Base-by-base conservation (phyloP, 2,797 vertebrate species). In the Toxotes lorentzi region DNA sequence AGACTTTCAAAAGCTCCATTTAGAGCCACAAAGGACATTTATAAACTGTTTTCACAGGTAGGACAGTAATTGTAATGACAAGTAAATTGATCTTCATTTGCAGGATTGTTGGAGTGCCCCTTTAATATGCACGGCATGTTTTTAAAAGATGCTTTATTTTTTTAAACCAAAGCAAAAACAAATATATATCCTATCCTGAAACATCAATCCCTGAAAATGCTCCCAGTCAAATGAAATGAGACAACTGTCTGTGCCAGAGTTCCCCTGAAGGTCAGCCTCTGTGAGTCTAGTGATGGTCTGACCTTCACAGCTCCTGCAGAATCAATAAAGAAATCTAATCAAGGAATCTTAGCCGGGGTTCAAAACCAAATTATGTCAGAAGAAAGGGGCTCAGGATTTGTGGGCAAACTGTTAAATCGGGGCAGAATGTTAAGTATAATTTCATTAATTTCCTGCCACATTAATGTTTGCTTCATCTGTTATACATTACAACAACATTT, bases 241-340 rank as follows among this genome's bases (percentile, higher is more conserved):
- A 78, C 75, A 69, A 82, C 60, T 68, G 72, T 85, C 73, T 78
- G 73, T 58, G 57, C 23, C 43, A 50, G 75, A 90, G 77, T 87
- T 87, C 56, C 73, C 61, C 41, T 90, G 89, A 94, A 94, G 89
- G 81, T 93, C 87, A 86, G 68, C 19, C 68, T 80, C 35, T 70
- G 35, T 16, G 82, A 90, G 83, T 85, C 84, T 83, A 87, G 80
- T 74, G 75, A 89, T 63, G 11, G 76, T 78, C 78, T 91, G 91
- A 93, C 91, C 92, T 94, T 94, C 86, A 88, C 64, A 51, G 78
- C 78, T 77, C 65, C 70, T 1, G 35, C 76, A 60, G 50, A 86
- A 94, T 93, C 91, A 85, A 94, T 94, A 79, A 70, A 81, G 64
- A 86, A 93, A 93, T 93, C 79, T 82, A 92, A 94, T 94, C 83